Conservation (phyloP, 1,140 invertebrate genomes). For the Sinella curviseta region DNA sequence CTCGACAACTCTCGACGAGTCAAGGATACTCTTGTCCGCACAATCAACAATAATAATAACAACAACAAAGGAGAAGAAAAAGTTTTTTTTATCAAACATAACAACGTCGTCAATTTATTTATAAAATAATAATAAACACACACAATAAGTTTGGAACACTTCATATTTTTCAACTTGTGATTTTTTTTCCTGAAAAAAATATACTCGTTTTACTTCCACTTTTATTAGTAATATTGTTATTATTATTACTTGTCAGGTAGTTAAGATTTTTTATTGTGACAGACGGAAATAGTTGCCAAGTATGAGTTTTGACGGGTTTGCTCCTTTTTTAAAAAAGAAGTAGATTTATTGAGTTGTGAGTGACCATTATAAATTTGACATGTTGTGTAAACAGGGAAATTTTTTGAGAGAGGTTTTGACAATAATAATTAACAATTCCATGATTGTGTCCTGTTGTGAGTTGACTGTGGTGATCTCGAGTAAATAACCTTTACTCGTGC, state of each 20-base stretch:
- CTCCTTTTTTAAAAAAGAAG: too few relatives aligned
- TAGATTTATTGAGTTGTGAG: slow-evolving; percentile 18
- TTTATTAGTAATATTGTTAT: neutral
- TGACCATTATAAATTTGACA: neutral
- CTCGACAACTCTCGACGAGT: slow-evolving; percentile 25
- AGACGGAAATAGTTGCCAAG: too few relatives aligned
- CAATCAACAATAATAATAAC: neutral
- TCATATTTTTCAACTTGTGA: too few relatives aligned
- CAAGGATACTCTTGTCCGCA: slow-evolving; percentile 6
- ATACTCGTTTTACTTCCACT: neutral
- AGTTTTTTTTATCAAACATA: neutral
- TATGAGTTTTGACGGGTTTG: too few relatives aligned
- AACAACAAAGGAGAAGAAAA: neutral
- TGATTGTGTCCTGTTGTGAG: neutral
- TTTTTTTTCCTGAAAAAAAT: too few relatives aligned
- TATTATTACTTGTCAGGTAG: neutral
- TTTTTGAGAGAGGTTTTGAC: neutral
- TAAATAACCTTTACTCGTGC: neutral
- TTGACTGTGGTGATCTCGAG: neutral
- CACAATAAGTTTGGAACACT: too few relatives aligned
- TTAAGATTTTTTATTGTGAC: neutral
- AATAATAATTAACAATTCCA: neutral
- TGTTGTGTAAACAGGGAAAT: neutral
- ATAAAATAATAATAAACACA: too few relatives aligned
- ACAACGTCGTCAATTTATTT: neutral